Conservation (phyloP, 2,888 invertebrate genomes). For the Nesidiocoris tenuis region DNA sequence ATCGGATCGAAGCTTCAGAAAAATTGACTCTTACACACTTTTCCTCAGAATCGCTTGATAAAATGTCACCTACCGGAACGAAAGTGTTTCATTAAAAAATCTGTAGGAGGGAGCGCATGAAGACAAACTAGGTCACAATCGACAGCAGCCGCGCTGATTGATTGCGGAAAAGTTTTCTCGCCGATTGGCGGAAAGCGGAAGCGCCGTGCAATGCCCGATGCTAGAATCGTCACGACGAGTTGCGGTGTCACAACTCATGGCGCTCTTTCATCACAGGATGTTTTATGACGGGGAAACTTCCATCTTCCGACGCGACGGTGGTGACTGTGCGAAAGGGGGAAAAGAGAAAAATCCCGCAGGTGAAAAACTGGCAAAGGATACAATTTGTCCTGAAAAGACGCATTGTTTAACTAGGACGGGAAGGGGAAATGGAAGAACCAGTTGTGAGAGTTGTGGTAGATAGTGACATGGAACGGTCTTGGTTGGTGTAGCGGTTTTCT, state of each 20-base stretch:
- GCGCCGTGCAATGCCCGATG: no score
- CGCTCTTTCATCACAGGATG: no score
- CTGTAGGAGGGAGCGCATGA: no score
- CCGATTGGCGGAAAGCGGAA: neutral
- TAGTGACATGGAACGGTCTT: neutral
- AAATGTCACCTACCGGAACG: no score
- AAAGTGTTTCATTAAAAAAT: no score
- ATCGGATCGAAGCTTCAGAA: no score
- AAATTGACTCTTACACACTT: no score
- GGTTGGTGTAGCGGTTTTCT: neutral
- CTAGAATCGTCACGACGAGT: neutral
- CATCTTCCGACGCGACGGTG: neutral
- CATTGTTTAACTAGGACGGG: slow-evolving; percentile 40
- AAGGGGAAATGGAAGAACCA: slow-evolving; percentile 23
- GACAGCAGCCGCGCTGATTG: neutral
- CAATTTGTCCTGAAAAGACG: slow-evolving; percentile 40
- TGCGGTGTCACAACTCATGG: neutral
- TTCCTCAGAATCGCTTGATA: no score
- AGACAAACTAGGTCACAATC: neutral
- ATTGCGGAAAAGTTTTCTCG: neutral
- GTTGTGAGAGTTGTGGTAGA: neutral
- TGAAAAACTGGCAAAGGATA: slow-evolving; percentile 9
- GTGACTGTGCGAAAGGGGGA: no score
- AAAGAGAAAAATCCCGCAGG: neutral
- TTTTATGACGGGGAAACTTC: neutral